Conservation (phyloP, 2,797 vertebrate genomes). For the Dipus sagitta region DNA sequence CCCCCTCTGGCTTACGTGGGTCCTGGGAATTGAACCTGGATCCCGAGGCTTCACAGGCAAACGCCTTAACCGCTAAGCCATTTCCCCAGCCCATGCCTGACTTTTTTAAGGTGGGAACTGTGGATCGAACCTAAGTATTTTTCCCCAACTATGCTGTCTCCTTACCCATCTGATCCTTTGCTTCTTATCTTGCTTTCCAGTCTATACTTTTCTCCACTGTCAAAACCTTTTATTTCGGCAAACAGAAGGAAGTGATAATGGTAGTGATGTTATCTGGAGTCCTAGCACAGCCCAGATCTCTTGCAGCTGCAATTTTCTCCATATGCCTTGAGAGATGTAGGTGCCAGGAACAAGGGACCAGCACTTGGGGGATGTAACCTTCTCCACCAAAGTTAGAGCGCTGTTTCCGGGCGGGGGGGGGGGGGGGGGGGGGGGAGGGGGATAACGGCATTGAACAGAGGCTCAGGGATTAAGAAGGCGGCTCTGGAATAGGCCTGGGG, state of each 20-base stretch:
- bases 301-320: neutral
- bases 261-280: no score
- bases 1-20: no score
- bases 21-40: no score
- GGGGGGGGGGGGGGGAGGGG: no score
- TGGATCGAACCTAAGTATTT: no score
- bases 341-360: neutral
- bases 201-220: neutral
- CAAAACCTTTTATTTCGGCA: conserved; percentile 15
- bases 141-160: no score
- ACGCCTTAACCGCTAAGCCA: no score
- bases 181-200: conserved; percentile 40
- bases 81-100: no score
- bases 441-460: neutral
- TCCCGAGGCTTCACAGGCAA: no score
- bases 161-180: neutral
- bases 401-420: neutral
- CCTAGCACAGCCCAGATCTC: neutral
- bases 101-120: no score
- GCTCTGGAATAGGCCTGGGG: neutral
- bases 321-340: neutral
- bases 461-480: neutral
- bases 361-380: neutral
- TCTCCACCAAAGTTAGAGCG: conserved; percentile 9
- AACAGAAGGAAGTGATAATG: neutral